phyloP scores from a whole-genome alignment of 1,140 invertebrate genomes.

The Danaus melanippus region DNA sequence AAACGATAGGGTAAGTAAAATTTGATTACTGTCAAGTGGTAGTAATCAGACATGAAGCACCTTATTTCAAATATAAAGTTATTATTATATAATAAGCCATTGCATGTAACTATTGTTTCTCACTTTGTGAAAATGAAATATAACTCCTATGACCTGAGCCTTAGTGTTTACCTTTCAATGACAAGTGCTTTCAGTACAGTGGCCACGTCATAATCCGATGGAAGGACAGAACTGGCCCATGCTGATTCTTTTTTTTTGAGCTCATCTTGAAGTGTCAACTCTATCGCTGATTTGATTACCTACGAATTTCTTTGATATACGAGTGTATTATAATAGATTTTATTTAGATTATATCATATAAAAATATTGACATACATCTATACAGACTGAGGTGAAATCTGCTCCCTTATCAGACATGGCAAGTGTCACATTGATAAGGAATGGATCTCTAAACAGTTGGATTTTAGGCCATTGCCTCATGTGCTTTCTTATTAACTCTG shows the following conservation, averaged over 20 bases:
- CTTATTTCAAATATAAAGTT: too few species aligned
- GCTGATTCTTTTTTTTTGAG: slow-evolving; percentile 32
- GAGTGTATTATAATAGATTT: too few species aligned
- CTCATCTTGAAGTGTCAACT: slow-evolving; percentile 34
- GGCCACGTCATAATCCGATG: slow-evolving; percentile 37
- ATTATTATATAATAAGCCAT: too few species aligned
- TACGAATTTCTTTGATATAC: slow-evolving; percentile 17
- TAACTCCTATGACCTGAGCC: too few species aligned
- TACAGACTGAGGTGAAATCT: slow-evolving; percentile 42
- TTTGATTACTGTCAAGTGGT: too few species aligned
- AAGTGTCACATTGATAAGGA: slow-evolving; percentile 43
- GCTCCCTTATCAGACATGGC: slow-evolving; percentile 46
- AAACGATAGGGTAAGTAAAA: too few species aligned
- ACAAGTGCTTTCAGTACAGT: slow-evolving; percentile 45
- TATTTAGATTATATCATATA: background rate
- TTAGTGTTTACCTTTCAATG: slow-evolving; percentile 38
- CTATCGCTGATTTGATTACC: slow-evolving; percentile 47
- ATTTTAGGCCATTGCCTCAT: slow-evolving; percentile 46
- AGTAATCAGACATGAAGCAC: too few species aligned
- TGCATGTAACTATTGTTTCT: too few species aligned
- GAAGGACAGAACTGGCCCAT: slow-evolving; percentile 37
- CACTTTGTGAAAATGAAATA: too few species aligned
- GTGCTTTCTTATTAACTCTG: slow-evolving; percentile 36
- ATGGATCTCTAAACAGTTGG: slow-evolving; percentile 39
- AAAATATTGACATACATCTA: slow-evolving; percentile 40